A percentile compares a stretch with the other conserved stretches of the same genome.
These are phyloP conservation scores for Lampropteryx suffumata DNA, from an alignment of 2,888 invertebrate species.

Conservation along the genomic window DNA sequence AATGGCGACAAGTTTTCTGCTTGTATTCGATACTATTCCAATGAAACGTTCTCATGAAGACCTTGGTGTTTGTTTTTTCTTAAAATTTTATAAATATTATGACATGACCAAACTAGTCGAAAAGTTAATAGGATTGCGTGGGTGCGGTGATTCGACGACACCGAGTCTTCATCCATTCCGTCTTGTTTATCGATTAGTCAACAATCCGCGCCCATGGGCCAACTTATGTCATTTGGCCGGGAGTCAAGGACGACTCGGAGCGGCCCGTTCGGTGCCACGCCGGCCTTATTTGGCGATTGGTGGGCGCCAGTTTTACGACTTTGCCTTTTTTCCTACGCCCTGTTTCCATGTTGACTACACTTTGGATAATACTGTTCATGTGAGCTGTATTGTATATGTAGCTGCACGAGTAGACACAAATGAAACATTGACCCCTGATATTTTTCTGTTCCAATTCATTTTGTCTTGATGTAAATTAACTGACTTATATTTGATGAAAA, in stretches of 20 bases:
- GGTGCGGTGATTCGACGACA: conserved; percentile 64
- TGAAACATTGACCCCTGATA: conserved; percentile 58
- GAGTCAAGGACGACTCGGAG: conserved; percentile 77
- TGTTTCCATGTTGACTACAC: conserved; percentile 69
- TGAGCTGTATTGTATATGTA: conserved; percentile 42
- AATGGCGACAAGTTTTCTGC: conserved; percentile 3
- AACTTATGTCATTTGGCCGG: conserved; percentile 82
- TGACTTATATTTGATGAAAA: too few relatives aligned
- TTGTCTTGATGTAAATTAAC: conserved; percentile 42
- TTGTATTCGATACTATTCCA: conserved; percentile 4
- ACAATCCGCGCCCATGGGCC: conserved; percentile 80
- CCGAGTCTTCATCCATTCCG: conserved; percentile 66
- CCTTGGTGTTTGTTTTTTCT: conserved; percentile 38
- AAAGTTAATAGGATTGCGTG: conserved; percentile 67
- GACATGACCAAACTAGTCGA: conserved; percentile 61
- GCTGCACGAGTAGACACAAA: conserved; percentile 44
- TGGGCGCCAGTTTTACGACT: conserved; percentile 82
- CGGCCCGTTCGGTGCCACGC: conserved; percentile 70
- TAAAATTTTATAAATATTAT: conserved; percentile 60
- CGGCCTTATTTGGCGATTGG: conserved; percentile 81
- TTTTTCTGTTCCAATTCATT: conserved; percentile 49
- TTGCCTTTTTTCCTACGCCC: conserved; percentile 76
- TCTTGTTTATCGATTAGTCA: conserved; percentile 79
- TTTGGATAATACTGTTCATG: conserved; percentile 63
- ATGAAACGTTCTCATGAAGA: conserved; percentile 16